A percentile compares a stretch with the other conserved stretches of the same genome.
phyloP scores from a whole-genome alignment of 2,888 invertebrate species.

The Mythimna pallens region DNA sequence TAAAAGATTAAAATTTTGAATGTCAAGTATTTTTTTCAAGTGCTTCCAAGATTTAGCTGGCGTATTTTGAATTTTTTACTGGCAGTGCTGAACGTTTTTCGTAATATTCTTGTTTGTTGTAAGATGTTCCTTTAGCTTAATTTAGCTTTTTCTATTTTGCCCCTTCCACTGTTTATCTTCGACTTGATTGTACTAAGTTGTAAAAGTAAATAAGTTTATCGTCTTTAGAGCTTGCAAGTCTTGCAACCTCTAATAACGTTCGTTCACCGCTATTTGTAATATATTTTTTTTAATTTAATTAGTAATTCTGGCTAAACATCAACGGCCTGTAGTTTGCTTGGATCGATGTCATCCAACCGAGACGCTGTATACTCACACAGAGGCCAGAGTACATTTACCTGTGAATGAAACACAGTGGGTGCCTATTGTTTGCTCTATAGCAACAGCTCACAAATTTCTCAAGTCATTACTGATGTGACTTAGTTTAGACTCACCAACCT shows the following conservation, averaged over 20 bases:
- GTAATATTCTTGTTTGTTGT: no score
- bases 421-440: slow-evolving; percentile 50
- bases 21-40: background rate
- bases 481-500: slow-evolving; percentile 23
- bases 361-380: slow-evolving; percentile 59
- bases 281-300: no score
- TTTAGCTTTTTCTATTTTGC: background rate
- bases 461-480: slow-evolving; percentile 28
- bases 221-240: background rate
- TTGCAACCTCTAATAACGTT: background rate
- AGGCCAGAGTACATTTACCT: slow-evolving; percentile 51
- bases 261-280: no score
- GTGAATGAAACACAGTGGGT: slow-evolving; percentile 55
- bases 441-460: slow-evolving; percentile 40
- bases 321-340: slow-evolving; percentile 44
- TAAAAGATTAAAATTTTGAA: no score
- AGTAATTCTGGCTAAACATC: slow-evolving; percentile 1
- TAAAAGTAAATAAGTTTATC: background rate
- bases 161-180: background rate
- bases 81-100: background rate
- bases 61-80: background rate
- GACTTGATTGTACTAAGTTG: background rate
- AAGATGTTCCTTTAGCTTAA: no score
- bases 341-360: slow-evolving; percentile 60
- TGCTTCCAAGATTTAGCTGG: background rate